Evolutionary conservation across 2,113 vertebrate genomes (phyloP).

Genomic region (Dunckerocampus dactyliophorus): DNA sequence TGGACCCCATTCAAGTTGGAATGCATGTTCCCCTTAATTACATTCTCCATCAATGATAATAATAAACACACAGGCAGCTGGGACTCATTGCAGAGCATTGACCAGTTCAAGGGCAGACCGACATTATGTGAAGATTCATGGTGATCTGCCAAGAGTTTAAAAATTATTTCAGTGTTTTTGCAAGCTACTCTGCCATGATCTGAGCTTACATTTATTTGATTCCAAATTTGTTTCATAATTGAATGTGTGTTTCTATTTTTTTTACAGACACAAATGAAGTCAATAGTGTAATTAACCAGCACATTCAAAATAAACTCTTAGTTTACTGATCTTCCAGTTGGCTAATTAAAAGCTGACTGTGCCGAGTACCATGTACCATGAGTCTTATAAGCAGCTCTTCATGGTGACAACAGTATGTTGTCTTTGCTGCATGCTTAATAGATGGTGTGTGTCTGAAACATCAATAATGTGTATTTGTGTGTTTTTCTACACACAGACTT

Average conservation of each 20-base stretch:
- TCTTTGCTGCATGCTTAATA: slow-evolving; percentile 1
- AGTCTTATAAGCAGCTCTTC: slow-evolving; percentile 26
- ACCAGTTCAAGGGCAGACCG: slow-evolving; percentile 58
- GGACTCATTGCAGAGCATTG: slow-evolving; percentile 48
- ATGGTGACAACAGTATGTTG: not conserved
- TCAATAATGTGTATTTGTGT: not conserved
- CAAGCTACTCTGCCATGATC: slow-evolving; percentile 11
- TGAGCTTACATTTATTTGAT: slow-evolving; percentile 34
- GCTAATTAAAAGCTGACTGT: slow-evolving; percentile 48
- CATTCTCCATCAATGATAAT: slow-evolving; percentile 63
- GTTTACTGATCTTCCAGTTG: slow-evolving; percentile 47
- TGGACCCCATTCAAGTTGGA: slow-evolving; percentile 46
- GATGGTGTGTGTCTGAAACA: not conserved
- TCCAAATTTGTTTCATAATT: slow-evolving; percentile 38
- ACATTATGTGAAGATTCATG: slow-evolving; percentile 61
- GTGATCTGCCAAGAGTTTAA: slow-evolving; percentile 36
- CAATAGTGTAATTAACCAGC: slow-evolving; percentile 33
- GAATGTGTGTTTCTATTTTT: slow-evolving; percentile 11
- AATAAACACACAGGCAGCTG: slow-evolving; percentile 64
- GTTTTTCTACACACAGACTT: not conserved
- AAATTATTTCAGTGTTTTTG: slow-evolving; percentile 5
- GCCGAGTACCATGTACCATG: no score
- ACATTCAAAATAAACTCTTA: slow-evolving; percentile 35
- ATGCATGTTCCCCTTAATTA: slow-evolving; percentile 67
- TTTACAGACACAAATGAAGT: slow-evolving; percentile 49